Percentiles rank a stretch among this genome's conserved stretches.
Evolutionary conservation across 2,113 vertebrate genomes (phyloP).

Genomic region (Corythaeola cristata): DNA sequence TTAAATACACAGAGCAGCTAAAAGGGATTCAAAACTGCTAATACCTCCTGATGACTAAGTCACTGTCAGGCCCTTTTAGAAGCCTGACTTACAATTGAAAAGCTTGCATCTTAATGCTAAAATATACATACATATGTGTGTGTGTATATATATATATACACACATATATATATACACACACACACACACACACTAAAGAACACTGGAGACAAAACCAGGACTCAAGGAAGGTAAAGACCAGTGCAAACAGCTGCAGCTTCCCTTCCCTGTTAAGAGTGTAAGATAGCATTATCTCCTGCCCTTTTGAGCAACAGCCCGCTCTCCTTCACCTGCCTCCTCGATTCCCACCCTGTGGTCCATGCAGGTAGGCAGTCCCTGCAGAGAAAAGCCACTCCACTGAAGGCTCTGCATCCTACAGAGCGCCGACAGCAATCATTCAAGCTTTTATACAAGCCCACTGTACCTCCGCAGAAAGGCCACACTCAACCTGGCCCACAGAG

Average conservation of each 20-base stretch:
- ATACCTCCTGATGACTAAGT: background rate
- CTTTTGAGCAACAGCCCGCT: background rate
- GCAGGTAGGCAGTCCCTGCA: background rate
- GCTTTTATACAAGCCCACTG: background rate
- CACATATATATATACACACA: no score
- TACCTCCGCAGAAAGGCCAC: background rate
- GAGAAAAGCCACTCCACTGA: background rate
- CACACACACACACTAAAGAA: background rate
- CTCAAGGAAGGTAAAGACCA: background rate
- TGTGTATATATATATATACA: no score
- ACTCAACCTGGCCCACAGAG: background rate
- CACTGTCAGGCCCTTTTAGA: background rate
- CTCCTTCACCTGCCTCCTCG: background rate
- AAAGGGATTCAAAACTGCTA: background rate
- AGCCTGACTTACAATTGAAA: background rate
- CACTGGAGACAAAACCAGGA: background rate
- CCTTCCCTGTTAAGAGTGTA: background rate
- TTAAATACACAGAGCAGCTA: background rate
- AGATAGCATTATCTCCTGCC: fast-evolving
- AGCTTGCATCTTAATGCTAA: background rate
- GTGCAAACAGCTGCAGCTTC: background rate
- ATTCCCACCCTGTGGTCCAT: background rate
- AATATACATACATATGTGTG: background rate
- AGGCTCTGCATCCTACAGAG: background rate
- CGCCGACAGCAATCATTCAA: background rate